Percentiles rank a stretch among this genome's conserved stretches.
These are phyloP conservation scores for Urechis unicinctus DNA, from an alignment of 2,888 invertebrate genomes.

Conservation along the genomic window DNA sequence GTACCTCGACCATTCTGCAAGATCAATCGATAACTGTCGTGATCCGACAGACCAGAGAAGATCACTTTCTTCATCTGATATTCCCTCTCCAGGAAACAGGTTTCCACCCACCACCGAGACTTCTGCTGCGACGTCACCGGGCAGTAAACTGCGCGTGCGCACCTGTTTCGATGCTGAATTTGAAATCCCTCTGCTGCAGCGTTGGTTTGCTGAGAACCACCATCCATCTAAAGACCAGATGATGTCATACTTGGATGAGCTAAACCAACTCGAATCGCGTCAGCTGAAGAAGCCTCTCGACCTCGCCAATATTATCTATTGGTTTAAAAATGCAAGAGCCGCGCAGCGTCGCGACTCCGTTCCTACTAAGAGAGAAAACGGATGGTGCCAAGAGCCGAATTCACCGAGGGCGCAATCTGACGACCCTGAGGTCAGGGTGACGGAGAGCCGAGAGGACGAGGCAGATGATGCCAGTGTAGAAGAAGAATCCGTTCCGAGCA, in stretches of 20 bases:
- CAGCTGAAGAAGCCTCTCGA: slow-evolving; percentile 84
- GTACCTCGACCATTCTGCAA: slow-evolving; percentile 59
- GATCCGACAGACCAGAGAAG: no score
- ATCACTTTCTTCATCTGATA: no score
- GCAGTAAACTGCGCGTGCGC: slow-evolving; percentile 77
- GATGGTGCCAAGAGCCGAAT: slow-evolving; percentile 1
- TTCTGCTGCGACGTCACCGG: slow-evolving; percentile 13
- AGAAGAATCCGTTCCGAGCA: slow-evolving; percentile 1
- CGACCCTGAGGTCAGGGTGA: not conserved
- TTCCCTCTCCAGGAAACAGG: not conserved
- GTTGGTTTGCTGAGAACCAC: slow-evolving; percentile 95
- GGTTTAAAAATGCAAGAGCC: slow-evolving; percentile 93
- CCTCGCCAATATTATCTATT: slow-evolving; percentile 82
- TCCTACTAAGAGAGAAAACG: no score
- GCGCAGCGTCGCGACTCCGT: slow-evolving; percentile 80
- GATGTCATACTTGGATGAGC: slow-evolving; percentile 86
- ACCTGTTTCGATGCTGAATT: slow-evolving; percentile 95
- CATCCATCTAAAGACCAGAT: slow-evolving; percentile 96
- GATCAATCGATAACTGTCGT: no score
- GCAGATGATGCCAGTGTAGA: not conserved
- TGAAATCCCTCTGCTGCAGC: slow-evolving; percentile 89
- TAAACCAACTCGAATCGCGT: slow-evolving; percentile 82
- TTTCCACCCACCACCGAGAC: not conserved
- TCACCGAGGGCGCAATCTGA: not conserved
- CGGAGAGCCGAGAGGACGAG: not conserved